Conservation (phyloP, 2,113 vertebrate genomes). For the Chloroceryle aenea region DNA sequence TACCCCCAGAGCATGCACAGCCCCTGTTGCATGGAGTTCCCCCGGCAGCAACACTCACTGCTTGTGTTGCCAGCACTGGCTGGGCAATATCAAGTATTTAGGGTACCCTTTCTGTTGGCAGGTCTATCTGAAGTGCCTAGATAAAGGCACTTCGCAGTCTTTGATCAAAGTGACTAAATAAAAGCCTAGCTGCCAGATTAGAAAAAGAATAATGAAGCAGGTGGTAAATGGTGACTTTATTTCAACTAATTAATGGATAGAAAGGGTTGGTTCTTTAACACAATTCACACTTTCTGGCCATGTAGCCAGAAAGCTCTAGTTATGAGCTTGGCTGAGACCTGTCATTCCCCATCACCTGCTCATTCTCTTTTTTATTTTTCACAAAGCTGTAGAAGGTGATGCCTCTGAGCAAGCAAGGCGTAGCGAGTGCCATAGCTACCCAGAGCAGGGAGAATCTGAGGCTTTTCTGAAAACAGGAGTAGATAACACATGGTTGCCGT, state of each 20-base stretch:
- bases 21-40: background rate
- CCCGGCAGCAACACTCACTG: accelerated
- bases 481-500: accelerated
- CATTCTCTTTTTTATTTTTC: background rate
- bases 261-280: background rate
- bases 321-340: background rate
- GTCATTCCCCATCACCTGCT: background rate
- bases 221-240: background rate
- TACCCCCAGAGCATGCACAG: background rate
- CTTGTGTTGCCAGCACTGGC: accelerated
- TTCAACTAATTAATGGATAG: background rate
- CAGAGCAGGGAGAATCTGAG: accelerated
- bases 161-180: background rate
- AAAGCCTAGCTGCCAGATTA: background rate
- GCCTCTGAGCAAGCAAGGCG: accelerated
- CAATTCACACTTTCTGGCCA: background rate
- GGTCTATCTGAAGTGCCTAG: background rate
- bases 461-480: background rate
- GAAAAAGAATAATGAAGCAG: background rate
- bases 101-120: background rate
- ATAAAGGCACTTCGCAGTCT: background rate
- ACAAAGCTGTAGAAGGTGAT: background rate
- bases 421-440: accelerated
- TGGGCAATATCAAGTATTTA: background rate
- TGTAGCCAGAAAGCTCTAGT: background rate